Base-by-base conservation (phyloP, 2,888 invertebrate species). In the Biston betularia region DNA sequence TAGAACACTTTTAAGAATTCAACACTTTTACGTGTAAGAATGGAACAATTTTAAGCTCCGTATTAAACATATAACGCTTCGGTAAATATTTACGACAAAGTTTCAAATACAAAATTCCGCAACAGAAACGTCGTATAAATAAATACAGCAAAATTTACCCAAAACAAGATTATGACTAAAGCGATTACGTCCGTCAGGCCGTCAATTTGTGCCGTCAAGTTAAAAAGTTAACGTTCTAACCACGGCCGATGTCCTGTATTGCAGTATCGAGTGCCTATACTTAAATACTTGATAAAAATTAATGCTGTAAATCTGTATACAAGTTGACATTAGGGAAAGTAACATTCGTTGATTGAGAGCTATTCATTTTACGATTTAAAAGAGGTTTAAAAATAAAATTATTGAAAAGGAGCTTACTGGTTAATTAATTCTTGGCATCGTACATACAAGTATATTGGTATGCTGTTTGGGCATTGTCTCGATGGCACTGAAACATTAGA, bases 291-390 rank as follows among this genome's bases (percentile, higher is more conserved):
- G 74, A 84, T 86, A 86, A 84, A 81, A 85, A 84, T 81, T 78
- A 72, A 70, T 69, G 65, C 79, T 76, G 81, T 82, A 81, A 84
- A 86, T 86, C 85, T 78, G 81, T 77, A 76, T 82, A 80, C 78
- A 75, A 79, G 74, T 79, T 78, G 76, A 75, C 82, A 83, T 83
- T 83, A 81, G 79, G 74, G 72, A 71, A 78, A 85, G 82, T 80
- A 75, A 79, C 80, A 79, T 88, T 87, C 87, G 44, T 60, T 44
- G 48, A 4, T 7, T 8, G 6, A 33, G 59, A 55, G 54, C 34
- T 14, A 9, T 24, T 11, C 6, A 6, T 57, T 57, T 9, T 6
- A n/a, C 57, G 5, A 7, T 15, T 34, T 50, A 52, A n/a, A n/a
- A 63, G 46, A 24, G 7, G 33, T 42, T 38, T 59, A 4, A 12